These are phyloP conservation scores for Sarcophaga caerulescens DNA, from an alignment of 2,888 invertebrate species.

Conservation along the genomic window DNA sequence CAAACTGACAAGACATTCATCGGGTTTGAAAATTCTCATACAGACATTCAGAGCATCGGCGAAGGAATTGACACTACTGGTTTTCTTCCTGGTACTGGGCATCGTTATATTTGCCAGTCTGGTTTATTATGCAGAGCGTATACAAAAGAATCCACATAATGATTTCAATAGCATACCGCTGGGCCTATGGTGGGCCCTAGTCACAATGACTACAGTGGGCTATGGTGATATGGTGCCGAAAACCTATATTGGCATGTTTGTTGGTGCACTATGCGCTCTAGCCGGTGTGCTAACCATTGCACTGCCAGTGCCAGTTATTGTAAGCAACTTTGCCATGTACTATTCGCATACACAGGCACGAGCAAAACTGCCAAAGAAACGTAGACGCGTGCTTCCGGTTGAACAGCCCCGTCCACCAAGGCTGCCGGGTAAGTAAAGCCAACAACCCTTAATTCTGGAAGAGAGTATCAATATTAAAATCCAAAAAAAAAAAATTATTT, in stretches of 20 bases:
- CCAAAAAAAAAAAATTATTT: neutral
- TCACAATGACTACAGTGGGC: constrained; percentile 99
- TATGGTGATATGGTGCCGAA: constrained; percentile 99
- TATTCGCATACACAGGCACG: constrained; percentile 98
- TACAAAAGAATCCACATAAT: constrained; percentile 96
- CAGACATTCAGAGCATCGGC: constrained; percentile 98
- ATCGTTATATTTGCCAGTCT: constrained; percentile 99
- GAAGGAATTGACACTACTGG: constrained; percentile 96
- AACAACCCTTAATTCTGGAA: too few species aligned
- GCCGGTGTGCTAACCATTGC: constrained; percentile 99
- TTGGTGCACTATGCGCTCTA: constrained; percentile 98
- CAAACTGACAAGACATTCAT: constrained; percentile 97
- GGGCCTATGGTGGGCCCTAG: constrained; percentile 99
- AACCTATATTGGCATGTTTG: constrained; percentile 99
- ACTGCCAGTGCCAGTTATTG: constrained; percentile 99
- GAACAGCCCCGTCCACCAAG: constrained; percentile 89
- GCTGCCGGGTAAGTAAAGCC: constrained; percentile 73
- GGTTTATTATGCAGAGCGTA: constrained; percentile 98
- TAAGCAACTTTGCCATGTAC: constrained; percentile 99
- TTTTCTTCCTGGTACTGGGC: constrained; percentile 98
- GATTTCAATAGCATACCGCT: constrained; percentile 99
- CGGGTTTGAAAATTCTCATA: constrained; percentile 98
- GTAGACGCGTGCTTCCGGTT: constrained; percentile 97
- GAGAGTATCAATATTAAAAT: neutral
- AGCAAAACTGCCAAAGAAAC: constrained; percentile 99